A percentile compares a stretch with the other conserved stretches of the same genome.
Evolutionary conservation across 2,797 vertebrate species (phyloP).

Genomic region (Aphelocoma californica): DNA sequence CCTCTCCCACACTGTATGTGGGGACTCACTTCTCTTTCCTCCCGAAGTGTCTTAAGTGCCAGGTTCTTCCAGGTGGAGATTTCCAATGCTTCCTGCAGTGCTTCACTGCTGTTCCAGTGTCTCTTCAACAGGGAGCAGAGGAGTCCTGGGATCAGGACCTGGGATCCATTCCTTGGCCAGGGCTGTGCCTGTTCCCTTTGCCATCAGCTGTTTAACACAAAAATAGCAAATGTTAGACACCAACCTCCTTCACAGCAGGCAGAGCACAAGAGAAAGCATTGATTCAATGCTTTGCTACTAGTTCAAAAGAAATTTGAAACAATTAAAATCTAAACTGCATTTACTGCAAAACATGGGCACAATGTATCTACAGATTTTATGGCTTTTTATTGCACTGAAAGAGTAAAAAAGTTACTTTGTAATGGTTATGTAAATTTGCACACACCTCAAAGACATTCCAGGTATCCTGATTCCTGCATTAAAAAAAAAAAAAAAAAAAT

Average conservation of each 20-base stretch:
- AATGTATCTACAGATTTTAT: not conserved
- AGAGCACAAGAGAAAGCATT: not conserved
- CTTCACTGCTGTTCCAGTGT: not conserved
- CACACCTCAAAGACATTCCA: not conserved
- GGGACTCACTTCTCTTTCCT: not conserved
- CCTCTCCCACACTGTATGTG: rapidly evolving
- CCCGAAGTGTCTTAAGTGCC: not conserved
- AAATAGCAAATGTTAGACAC: not conserved
- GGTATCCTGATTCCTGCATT: conserved; percentile 1
- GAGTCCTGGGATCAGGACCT: not conserved
- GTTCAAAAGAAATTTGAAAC: not conserved
- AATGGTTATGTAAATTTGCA: not conserved
- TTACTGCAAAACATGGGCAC: not conserved
- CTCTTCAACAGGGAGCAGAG: not conserved
- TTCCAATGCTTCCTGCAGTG: not conserved
- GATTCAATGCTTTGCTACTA: not conserved
- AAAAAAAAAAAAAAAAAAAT: not conserved
- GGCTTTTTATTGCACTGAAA: not conserved
- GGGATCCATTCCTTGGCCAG: not conserved
- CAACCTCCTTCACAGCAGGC: not conserved
- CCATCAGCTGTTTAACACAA: not conserved
- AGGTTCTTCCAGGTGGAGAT: not conserved
- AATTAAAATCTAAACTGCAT: not conserved
- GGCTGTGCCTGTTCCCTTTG: not conserved
- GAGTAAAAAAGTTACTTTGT: not conserved